phyloP scores from a whole-genome alignment of 2,888 invertebrate species.

The Hypena proboscidalis region DNA sequence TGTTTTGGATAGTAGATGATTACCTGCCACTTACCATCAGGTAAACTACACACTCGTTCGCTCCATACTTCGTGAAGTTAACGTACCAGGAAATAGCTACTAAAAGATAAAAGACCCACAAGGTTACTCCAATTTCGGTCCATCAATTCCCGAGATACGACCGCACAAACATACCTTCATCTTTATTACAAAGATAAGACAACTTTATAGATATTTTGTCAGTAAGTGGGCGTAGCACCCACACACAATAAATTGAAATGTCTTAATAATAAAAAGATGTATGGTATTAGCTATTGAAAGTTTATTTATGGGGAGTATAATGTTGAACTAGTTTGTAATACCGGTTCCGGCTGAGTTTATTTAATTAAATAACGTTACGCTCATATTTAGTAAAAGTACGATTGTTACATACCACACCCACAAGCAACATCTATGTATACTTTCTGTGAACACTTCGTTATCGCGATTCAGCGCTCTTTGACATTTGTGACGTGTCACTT shows the following conservation, averaged over 20 bases:
- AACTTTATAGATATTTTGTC: slow-evolving; percentile 39
- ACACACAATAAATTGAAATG: slow-evolving; percentile 50
- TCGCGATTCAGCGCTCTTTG: too few relatives aligned
- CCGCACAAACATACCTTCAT: slow-evolving; percentile 19
- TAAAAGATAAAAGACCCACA: not conserved
- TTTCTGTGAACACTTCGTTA: too few relatives aligned
- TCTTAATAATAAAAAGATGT: slow-evolving; percentile 49
- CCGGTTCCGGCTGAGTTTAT: not conserved
- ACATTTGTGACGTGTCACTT: too few relatives aligned
- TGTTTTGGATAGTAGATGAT: too few relatives aligned
- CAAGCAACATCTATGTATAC: too few relatives aligned
- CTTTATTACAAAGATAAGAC: slow-evolving; percentile 47
- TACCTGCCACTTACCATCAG: too few relatives aligned
- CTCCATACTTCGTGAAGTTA: too few relatives aligned
- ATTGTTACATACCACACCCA: too few relatives aligned
- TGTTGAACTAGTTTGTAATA: slow-evolving; percentile 13
- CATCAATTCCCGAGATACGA: slow-evolving; percentile 23
- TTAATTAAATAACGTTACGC: too few relatives aligned
- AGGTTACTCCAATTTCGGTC: slow-evolving; percentile 14
- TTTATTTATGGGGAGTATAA: slow-evolving; percentile 27
- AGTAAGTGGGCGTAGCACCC: slow-evolving; percentile 29
- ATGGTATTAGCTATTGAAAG: slow-evolving; percentile 14
- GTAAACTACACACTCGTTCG: too few relatives aligned
- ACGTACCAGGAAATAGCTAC: too few relatives aligned
- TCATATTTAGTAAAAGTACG: too few relatives aligned